Base-by-base conservation (phyloP, 2,888 invertebrate species). In the Peribatodes rhomboidaria region DNA sequence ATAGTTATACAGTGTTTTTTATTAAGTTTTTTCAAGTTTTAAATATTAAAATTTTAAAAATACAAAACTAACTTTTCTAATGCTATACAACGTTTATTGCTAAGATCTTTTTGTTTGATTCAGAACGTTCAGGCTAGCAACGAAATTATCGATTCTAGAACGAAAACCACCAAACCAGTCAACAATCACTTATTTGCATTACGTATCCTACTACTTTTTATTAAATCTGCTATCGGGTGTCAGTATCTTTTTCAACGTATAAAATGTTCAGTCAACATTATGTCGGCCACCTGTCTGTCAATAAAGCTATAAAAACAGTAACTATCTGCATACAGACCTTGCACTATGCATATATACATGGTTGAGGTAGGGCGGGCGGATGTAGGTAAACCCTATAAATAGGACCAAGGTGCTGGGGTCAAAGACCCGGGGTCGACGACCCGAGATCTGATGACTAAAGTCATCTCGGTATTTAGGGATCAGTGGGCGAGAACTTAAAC, bases 281-380 rank as follows among this genome's bases (percentile, higher is more conserved):
- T 41, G 52, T 54, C 18, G 59, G 6, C 42, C 59, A 64, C 59
- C 58, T 55, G 54, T 58, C 64, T 22, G 10, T 57, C 57, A 53
- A 62, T 57, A 35, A 14, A 18, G 39, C 47, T 13, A 46, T 52
- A 44, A 47, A 63, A 22, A 57, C 46, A 46, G 57, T 53, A 22
- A 58, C 66, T 70, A 72, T 42, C 8, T 55, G 62, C 70, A 63
- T 71, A 72, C 50, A 44, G 53, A 44, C 46, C 22, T 57, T 67
- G 67, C 73, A 72, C 71, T 72, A 73, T 74, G 76, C 75, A 82
- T 74, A 76, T 75, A 82, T 74, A 75, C 71, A 72, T 70, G 72
- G 81, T 87, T 88, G 87, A 84, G 87, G 88, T 85, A 88, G 86
- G 86, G 77, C 85, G 86, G 86, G 77, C 85, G 83, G 86, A 84